Base-by-base conservation (phyloP, 2,797 vertebrate species). In the Myiotriccus ornatus region DNA sequence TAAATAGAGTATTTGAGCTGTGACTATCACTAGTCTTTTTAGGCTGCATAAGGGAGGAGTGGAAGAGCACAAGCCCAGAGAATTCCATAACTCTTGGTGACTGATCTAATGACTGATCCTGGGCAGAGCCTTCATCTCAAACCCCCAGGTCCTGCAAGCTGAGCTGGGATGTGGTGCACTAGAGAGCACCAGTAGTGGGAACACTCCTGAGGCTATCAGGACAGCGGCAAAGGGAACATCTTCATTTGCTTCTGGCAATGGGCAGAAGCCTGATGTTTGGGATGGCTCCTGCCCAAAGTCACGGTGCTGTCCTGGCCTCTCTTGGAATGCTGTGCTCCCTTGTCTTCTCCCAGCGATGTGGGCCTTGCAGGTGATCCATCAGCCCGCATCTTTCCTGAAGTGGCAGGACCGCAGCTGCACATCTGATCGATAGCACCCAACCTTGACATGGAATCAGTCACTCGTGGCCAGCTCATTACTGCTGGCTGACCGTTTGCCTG, bases 401-500 rank as follows among this genome's bases (percentile, higher is more conserved):
- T 22, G 74, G 67, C 85, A 70, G 81, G 30, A 19, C 57, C 80
- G 73, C 80, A 82, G 80, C 69, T 14, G 14, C 75, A 9, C 87
- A 22, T 64, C 83, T 57, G 90, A 92, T 94, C 76, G 47, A 90
- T 95, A 46, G 65, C 9, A 20, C 89, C 91, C 89, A 81, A 44
- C 52, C 91, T 50, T 95, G 93, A 86, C 87, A 57, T 35, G 67
- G 88, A 62, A 89, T 95, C 95, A 79, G 81, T 92, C 92, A 93
- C 91, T 96, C 37, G 49, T 68, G 87, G 94, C 91, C 75, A 70
- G 62, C 89, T 95, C 93, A 87, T 96, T 95, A 90, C 90, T 73
- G 94, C 94, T 74, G 95, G 83, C 75, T 91, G 90, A 91, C 95
- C 37, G 15, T 73, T 76, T 25, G 90, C 95, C 97, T 94, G 94